These are phyloP conservation scores for Rhinolophus sinicus DNA, from an alignment of 2,113 vertebrate species.

Conservation along the genomic window DNA sequence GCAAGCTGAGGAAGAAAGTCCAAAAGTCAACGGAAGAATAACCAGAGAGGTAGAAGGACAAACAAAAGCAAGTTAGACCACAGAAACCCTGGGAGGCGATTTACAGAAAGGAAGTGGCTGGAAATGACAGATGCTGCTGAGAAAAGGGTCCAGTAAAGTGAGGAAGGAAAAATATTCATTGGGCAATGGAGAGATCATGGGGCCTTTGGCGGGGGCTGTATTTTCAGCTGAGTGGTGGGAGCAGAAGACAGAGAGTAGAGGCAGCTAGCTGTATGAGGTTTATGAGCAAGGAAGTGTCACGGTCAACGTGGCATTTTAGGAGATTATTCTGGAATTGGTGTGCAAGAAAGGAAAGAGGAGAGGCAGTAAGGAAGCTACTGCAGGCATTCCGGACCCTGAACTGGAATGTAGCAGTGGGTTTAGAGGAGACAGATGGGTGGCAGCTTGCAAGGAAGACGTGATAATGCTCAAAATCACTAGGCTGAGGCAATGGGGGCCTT, in stretches of 20 bases:
- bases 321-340: neutral
- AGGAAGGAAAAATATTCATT: fast-evolving
- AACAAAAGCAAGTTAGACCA: too few relatives aligned
- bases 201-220: fast-evolving
- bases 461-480: neutral
- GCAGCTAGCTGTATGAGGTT: neutral
- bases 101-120: neutral
- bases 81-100: neutral
- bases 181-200: neutral
- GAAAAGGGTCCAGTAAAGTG: neutral
- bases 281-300: neutral
- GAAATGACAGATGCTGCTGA: neutral
- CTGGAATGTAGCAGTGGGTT: neutral
- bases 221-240: neutral
- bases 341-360: neutral
- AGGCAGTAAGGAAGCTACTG: neutral
- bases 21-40: neutral
- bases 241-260: neutral
- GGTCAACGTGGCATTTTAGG: neutral
- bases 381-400: neutral
- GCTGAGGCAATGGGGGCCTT: neutral
- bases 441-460: neutral
- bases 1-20: neutral
- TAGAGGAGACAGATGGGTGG: neutral
- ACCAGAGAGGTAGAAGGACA: neutral